Conservation (phyloP, 2,797 vertebrate species). For the Protonibea diacanthus region DNA sequence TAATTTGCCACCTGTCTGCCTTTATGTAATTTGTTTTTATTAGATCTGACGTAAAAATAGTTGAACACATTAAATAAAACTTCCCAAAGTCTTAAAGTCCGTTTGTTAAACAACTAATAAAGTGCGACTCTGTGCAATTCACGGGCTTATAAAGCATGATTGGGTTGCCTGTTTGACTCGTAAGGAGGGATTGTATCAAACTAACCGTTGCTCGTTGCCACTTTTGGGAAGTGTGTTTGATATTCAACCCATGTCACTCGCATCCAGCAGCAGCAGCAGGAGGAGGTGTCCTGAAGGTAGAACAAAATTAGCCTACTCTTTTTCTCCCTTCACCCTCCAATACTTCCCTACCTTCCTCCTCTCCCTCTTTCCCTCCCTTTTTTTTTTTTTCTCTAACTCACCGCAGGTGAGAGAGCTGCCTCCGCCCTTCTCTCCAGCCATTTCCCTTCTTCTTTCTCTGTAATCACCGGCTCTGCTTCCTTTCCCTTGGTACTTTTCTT, state of each 20-base stretch:
- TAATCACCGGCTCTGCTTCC: conserved; percentile 25
- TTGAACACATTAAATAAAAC: not conserved
- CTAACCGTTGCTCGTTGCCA: conserved; percentile 27
- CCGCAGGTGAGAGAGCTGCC: conserved; percentile 47
- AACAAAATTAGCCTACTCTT: conserved; percentile 58
- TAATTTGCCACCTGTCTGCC: too few species aligned
- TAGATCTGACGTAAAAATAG: not conserved
- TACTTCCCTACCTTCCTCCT: not conserved
- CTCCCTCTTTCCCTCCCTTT: not conserved
- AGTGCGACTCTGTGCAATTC: conserved; percentile 16
- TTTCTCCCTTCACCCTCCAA: conserved; percentile 36
- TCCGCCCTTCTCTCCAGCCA: conserved; percentile 18
- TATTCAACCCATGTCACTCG: conserved; percentile 48
- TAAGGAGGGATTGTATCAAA: conserved; percentile 35
- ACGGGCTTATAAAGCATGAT: conserved; percentile 12
- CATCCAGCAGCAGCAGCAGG: conserved; percentile 47
- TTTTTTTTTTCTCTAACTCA: conserved; percentile 14
- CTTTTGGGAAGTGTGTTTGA: conserved; percentile 35
- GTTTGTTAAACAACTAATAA: conserved; percentile 29
- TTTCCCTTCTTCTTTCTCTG: conserved; percentile 23
- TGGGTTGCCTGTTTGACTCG: conserved; percentile 17
- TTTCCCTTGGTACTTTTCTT: conserved; percentile 26
- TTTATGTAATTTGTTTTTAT: not conserved
- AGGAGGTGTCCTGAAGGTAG: conserved; percentile 63
- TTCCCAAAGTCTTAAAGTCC: conserved; percentile 6